Evolutionary conservation across 2,113 vertebrate genomes (phyloP).

Genomic region (Neofelis nebulosa): DNA sequence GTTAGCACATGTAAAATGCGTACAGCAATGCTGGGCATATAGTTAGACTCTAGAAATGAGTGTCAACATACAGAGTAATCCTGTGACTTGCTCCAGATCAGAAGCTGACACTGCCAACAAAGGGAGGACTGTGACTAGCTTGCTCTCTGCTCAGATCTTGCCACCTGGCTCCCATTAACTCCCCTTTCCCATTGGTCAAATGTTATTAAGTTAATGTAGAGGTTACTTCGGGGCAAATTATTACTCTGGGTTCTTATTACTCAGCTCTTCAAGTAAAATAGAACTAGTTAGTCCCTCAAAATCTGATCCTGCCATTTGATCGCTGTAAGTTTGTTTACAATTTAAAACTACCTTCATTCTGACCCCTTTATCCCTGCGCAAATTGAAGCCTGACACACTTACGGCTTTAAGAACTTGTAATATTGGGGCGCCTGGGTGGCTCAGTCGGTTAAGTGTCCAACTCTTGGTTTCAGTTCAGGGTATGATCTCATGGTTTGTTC

Average conservation of each 20-base stretch:
- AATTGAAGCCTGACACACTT: not conserved
- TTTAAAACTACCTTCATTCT: slow-evolving; percentile 43
- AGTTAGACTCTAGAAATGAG: not conserved
- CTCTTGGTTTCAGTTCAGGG: no score
- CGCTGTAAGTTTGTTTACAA: not conserved
- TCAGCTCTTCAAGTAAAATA: slow-evolving; percentile 30
- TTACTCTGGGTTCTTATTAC: not conserved
- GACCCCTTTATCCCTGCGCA: not conserved
- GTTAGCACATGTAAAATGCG: slow-evolving; percentile 7
- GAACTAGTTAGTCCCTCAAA: not conserved
- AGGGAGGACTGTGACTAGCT: not conserved
- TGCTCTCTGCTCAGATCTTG: not conserved
- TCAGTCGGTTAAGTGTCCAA: no score
- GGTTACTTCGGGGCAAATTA: not conserved
- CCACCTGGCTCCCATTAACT: not conserved
- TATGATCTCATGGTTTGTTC: no score
- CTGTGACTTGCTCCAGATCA: not conserved
- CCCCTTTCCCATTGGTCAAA: not conserved
- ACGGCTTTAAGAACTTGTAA: not conserved
- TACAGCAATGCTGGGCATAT: not conserved
- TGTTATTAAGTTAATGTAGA: not conserved
- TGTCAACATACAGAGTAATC: not conserved
- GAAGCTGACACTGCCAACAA: not conserved
- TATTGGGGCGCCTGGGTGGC: not conserved
- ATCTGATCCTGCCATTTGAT: not conserved